phyloP scores from a whole-genome alignment of 2,113 vertebrate genomes.

The Leucopsar rothschildi region DNA sequence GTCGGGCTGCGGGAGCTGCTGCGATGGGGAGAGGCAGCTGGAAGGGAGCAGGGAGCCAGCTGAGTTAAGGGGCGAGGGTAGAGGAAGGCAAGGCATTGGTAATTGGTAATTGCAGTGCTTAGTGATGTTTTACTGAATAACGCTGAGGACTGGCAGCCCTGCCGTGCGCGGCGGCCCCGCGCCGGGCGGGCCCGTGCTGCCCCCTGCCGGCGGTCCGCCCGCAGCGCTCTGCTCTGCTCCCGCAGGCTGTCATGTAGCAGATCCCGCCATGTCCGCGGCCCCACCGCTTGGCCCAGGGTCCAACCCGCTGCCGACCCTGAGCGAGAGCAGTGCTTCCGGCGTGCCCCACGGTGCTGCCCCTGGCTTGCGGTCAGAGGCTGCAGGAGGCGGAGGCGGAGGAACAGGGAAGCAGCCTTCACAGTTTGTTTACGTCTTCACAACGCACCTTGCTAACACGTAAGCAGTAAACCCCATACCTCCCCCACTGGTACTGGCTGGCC shows the following conservation, averaged over 20 bases:
- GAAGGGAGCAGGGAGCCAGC: not conserved
- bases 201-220: not conserved
- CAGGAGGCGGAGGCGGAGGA: constrained; percentile 40
- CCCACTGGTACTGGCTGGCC: not conserved
- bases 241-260: constrained; percentile 81
- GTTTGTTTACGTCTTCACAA: constrained; percentile 95
- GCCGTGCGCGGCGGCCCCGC: not conserved
- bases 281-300: constrained; percentile 81
- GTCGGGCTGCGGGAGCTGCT: not conserved
- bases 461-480: not conserved
- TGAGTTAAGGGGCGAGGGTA: not conserved
- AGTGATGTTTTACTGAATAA: not conserved
- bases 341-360: constrained; percentile 64
- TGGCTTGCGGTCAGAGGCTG: constrained; percentile 73
- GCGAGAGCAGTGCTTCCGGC: constrained; percentile 70
- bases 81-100: not conserved
- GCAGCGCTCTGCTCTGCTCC: not conserved
- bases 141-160: not conserved
- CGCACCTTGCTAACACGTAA: constrained; percentile 95
- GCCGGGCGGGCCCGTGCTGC: not conserved
- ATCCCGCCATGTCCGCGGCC: constrained; percentile 78
- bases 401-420: constrained; percentile 79
- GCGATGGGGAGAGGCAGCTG: not conserved
- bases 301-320: constrained; percentile 76
- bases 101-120: not conserved